phyloP scores from a whole-genome alignment of 2,797 vertebrate genomes.

The Bufotes viridis region DNA sequence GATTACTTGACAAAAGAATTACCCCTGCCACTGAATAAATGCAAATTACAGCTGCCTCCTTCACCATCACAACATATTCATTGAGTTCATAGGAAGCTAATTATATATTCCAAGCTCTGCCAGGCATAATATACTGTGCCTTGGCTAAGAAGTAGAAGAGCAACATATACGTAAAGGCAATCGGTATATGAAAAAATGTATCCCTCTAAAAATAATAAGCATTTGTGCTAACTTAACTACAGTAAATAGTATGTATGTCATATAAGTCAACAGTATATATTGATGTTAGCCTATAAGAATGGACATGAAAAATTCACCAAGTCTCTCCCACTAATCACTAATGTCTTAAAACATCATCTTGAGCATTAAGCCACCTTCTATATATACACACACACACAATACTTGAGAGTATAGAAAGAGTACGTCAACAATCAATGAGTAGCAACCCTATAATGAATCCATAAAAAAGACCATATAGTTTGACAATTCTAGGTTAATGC shows the following conservation, averaged over 20 bases:
- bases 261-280: neutral
- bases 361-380: neutral
- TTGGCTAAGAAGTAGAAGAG: neutral
- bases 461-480: neutral
- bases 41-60: conserved; percentile 25
- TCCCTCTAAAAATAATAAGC: neutral
- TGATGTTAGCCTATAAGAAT: neutral
- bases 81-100: conserved; percentile 8
- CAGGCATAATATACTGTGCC: neutral
- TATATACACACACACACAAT: neutral
- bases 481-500: neutral
- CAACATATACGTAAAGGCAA: neutral
- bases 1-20: neutral
- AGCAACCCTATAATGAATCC: neutral
- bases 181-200: neutral
- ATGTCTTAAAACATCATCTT: neutral
- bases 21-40: neutral
- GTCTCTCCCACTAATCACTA: neutral
- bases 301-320: neutral
- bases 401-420: neutral
- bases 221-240: neutral
- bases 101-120: neutral
- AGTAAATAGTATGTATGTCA: neutral
- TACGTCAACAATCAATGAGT: neutral
- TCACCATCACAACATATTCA: neutral